A percentile compares a stretch with the other conserved stretches of the same genome.
phyloP scores from a whole-genome alignment of 2,888 invertebrate genomes.

The Lasioglossum oenotherae region DNA sequence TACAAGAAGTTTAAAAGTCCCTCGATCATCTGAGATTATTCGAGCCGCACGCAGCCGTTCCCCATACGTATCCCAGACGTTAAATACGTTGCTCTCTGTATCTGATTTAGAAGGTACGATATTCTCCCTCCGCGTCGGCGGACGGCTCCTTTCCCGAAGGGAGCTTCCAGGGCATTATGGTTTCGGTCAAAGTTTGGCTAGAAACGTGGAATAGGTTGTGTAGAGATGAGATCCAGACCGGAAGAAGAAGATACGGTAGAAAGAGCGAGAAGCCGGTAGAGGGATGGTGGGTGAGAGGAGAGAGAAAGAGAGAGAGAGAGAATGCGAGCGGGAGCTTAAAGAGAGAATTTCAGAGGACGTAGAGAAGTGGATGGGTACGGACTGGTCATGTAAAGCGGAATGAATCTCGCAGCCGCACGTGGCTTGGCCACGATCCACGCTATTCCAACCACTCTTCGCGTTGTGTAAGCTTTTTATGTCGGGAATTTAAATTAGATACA shows the following conservation, averaged over 20 bases:
- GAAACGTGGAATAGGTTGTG: constrained; percentile 68
- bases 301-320: constrained; percentile 2
- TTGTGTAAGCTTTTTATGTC: constrained; percentile 81
- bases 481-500: constrained; percentile 83
- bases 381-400: constrained; percentile 81
- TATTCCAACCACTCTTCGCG: constrained; percentile 74
- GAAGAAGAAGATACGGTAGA: constrained; percentile 28
- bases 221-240: constrained; percentile 64
- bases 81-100: background rate
- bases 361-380: constrained; percentile 74
- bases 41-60: background rate
- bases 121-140: constrained; percentile 35
- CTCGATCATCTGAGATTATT: background rate
- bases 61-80: background rate
- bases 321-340: constrained; percentile 44
- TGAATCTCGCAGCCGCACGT: constrained; percentile 83
- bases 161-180: constrained; percentile 58
- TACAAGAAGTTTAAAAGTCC: background rate
- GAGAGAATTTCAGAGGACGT: constrained; percentile 66
- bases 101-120: constrained; percentile 36
- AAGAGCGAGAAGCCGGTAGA: constrained; percentile 15
- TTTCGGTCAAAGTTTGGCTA: constrained; percentile 66
- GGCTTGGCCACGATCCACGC: constrained; percentile 82
- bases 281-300: constrained; percentile 26
- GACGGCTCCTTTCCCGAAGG: constrained; percentile 54